These are phyloP conservation scores for Lepidurus packardi DNA, from an alignment of 1,140 invertebrate species.

Conservation along the genomic window DNA sequence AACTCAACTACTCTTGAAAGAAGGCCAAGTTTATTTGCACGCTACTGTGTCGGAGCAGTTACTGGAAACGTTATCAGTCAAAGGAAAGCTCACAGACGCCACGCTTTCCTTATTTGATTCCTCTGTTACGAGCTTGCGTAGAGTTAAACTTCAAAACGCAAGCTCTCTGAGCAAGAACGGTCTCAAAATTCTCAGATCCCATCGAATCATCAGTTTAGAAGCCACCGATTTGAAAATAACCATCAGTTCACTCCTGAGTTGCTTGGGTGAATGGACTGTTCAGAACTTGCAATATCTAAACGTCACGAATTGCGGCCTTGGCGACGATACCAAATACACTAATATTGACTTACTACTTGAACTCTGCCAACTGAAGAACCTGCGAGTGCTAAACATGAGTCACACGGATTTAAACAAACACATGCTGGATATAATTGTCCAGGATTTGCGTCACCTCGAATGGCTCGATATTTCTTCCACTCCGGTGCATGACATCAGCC, in stretches of 20 bases:
- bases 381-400: conserved; percentile 63
- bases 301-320: conserved; percentile 60
- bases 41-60: conserved; percentile 62
- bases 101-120: conserved; percentile 61
- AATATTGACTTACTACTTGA: conserved; percentile 46
- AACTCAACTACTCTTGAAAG: conserved; percentile 41
- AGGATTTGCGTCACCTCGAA: conserved; percentile 61
- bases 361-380: conserved; percentile 49
- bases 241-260: conserved; percentile 61
- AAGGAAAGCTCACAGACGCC: conserved; percentile 58
- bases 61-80: conserved; percentile 56
- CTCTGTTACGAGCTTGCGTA: conserved; percentile 57
- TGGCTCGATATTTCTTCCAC: conserved; percentile 66
- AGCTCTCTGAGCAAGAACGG: conserved; percentile 55
- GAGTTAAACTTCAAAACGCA: conserved; percentile 47
- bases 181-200: conserved; percentile 57
- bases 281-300: conserved; percentile 60
- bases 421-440: conserved; percentile 61
- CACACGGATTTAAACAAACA: conserved; percentile 65
- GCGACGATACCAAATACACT: conserved; percentile 36
- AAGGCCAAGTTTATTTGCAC: conserved; percentile 60
- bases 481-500: conserved; percentile 59
- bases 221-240: conserved; percentile 57
- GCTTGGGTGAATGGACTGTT: conserved; percentile 65
- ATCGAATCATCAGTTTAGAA: conserved; percentile 60